Evolutionary conservation across 2,888 invertebrate genomes (phyloP).

Genomic region (Homarus gammarus): DNA sequence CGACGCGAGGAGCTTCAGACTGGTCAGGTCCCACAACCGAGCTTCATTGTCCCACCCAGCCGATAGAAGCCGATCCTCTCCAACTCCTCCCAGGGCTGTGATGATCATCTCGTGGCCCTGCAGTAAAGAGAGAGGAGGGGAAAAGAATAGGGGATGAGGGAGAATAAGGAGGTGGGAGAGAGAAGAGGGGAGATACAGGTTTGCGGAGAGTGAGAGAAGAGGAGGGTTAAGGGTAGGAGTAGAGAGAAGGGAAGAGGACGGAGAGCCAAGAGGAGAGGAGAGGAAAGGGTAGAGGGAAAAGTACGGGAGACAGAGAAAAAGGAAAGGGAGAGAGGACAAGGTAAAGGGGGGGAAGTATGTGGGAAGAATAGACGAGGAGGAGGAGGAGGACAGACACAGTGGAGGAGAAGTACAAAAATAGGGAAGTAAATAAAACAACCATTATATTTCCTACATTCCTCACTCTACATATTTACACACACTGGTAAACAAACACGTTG

Average conservation of each 20-base stretch:
- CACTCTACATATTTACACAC: conserved; percentile 1
- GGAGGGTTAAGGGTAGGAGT: no score
- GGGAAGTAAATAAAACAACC: background rate
- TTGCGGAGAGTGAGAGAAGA: no score
- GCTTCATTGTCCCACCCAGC: conserved; percentile 81
- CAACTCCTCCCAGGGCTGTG: conserved; percentile 79
- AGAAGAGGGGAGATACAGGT: background rate
- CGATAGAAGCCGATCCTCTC: conserved; percentile 79
- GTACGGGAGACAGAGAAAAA: no score
- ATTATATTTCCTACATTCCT: background rate
- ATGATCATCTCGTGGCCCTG: conserved; percentile 81
- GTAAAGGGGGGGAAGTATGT: no score
- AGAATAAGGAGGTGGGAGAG: background rate
- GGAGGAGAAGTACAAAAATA: background rate
- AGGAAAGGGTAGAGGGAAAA: background rate
- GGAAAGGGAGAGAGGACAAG: no score
- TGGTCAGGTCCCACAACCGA: conserved; percentile 80
- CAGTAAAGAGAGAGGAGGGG: conserved; percentile 24
- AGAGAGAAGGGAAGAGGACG: background rate
- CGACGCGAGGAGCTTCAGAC: conserved; percentile 77
- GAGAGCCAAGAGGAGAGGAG: no score
- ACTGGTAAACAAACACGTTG: no score
- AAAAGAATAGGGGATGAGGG: background rate
- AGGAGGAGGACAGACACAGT: background rate
- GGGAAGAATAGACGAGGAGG: background rate